These are phyloP conservation scores for Phasianus colchicus DNA, from an alignment of 2,113 vertebrate genomes.

Conservation along the genomic window DNA sequence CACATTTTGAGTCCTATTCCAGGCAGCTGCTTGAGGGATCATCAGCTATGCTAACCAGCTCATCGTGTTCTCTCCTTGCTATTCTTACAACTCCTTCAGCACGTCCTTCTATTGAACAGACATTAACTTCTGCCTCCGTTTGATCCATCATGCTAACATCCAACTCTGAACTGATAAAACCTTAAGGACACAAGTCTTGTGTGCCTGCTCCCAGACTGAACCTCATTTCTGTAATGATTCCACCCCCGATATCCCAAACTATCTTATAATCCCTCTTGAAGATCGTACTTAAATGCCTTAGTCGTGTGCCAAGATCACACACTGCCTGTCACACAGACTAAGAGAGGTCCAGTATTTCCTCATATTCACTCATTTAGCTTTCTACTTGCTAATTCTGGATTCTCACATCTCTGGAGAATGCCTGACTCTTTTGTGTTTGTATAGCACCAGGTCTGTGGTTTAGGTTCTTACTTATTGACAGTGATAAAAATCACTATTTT, in stretches of 20 bases:
- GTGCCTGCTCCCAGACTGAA: fast-evolving
- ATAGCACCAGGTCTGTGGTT: background rate
- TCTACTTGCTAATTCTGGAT: background rate
- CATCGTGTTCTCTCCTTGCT: background rate
- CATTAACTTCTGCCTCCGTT: background rate
- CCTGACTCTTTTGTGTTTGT: background rate
- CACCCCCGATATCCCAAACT: background rate
- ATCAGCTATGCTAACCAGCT: background rate
- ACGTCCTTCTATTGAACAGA: background rate
- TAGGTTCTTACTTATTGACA: background rate
- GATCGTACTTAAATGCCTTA: background rate
- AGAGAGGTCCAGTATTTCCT: background rate
- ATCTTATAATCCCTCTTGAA: background rate
- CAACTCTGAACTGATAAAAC: background rate
- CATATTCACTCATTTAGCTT: background rate
- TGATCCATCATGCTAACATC: background rate
- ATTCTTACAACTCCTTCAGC: slow-evolving; percentile 7
- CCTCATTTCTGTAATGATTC: background rate
- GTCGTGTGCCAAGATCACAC: background rate
- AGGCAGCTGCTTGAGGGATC: slow-evolving; percentile 16
- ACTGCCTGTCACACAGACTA: background rate
- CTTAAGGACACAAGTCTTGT: background rate
- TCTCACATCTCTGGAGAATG: background rate
- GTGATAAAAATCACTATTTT: slow-evolving; percentile 8
- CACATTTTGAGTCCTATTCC: background rate